Base-by-base conservation (phyloP, 1,140 invertebrate genomes). In the Drosophila cardini region DNA sequence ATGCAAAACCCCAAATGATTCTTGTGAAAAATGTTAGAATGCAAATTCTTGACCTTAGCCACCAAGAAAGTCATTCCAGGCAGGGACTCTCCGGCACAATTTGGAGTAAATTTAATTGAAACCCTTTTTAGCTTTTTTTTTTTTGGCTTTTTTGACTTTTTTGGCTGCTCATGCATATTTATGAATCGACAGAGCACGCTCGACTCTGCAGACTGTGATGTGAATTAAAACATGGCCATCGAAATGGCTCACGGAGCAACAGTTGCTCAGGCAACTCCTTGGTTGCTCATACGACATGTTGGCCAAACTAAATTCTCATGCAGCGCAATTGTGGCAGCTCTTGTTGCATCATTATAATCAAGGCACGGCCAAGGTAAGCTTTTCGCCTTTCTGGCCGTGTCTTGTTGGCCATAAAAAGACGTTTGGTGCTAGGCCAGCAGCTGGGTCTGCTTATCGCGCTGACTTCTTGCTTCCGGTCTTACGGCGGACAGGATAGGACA, bases 1-100 rank as follows among this genome's bases (percentile, higher is more conserved):
- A 87, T 87, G 80, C 83, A 89, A 77, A 84, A 84, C 78, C 82
- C 82, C 70, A 84, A 89, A 80, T 84, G 84, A 87, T 87, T 89
- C 77, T 76, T 69, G 45, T 52, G 67, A 8, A 21, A 75, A 86
- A 81, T 87, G 78, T 87, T 82, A 55, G 61, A 57, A 87, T 87
- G 73, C 84, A 89, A 89, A 84, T 87, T 84, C 80, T 80, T 89
- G 84, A 87, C 84, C 84, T 87, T 63, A 60, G 52, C 53, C 71
- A 61, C 52, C 13, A 45, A 11, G 26, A 38, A 18, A 48, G 56
- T 40, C 50, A 40, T 11, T 10, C 11, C 36, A 11, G 10, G 9
- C 21, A 4, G 21, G 21, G 21, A 26, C 21, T 26, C 21, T 26
- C 21, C 2, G 21, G 21, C 1, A 58, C 78, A 87, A 87, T 80